Evolutionary conservation across 2,888 invertebrate genomes (phyloP), one percentile per base, ranked within the genome.

Genomic region (Pseudococcus longispinus): DNA sequence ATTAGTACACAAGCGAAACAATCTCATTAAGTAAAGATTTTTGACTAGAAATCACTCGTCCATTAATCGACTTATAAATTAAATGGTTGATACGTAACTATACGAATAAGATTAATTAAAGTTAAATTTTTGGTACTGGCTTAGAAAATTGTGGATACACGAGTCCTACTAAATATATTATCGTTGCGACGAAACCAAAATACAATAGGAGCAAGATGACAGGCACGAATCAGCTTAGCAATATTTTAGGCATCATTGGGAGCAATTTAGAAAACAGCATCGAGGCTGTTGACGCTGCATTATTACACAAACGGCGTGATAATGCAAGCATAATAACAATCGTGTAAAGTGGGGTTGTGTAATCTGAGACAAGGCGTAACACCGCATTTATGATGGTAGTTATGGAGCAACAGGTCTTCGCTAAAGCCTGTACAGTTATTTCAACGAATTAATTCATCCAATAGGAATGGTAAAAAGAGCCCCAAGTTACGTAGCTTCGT

Each of bases 1-100:
- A 70, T 70, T 70, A 70, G 60, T 60, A 60, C 13, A 18, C 29
- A 70, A 70, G 29, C 18, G 70, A 70, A 23, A 20, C 0, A 29
- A 70, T 70, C 70, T 70, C 70, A 3, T 29, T 70, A 70, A 77
- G 6, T 8, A 83, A 83, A 83, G 1, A 18, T 44, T 32, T 32
- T 83, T 86, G 86, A 86, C 86, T 86, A 86, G 86, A 86, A 86
- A 86, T 77, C 86, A 86, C 86, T 86, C 86, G 20, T 77, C 74
- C 80, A 44, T 86, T 44, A 51, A 29, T 51, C 32, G 32, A 84
- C 51, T 51, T 32, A 44, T 2, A 44, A 82, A 82, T 20, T 23
- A 37, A n/a, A 51, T 6, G 29, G 70, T 70, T 70, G 29, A 18
- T 70, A 55, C 32, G 5, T 60, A 20, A 23, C 20, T 70, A n/a